Evolutionary conservation across 2,113 vertebrate species (phyloP).

Genomic region (Morone saxatilis): DNA sequence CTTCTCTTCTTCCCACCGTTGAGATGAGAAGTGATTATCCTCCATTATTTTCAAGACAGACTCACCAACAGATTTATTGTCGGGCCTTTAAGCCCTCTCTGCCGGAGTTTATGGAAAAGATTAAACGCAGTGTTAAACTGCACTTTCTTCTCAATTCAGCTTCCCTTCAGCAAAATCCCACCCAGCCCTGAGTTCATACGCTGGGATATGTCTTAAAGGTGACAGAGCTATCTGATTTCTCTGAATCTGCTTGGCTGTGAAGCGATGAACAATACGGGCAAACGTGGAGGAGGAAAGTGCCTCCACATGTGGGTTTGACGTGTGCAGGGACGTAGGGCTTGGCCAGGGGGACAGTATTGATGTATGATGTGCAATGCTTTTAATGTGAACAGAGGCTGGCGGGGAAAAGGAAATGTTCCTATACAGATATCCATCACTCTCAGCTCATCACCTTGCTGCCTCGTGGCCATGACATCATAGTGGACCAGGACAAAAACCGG

Average conservation of each 20-base stretch:
- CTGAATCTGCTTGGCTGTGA: constrained; percentile 51
- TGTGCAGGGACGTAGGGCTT: constrained; percentile 33
- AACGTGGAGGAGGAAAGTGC: constrained; percentile 52
- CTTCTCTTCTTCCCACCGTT: constrained; percentile 39
- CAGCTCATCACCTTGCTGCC: constrained; percentile 82
- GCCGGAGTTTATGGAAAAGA: constrained; percentile 68
- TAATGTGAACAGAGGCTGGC: constrained; percentile 82
- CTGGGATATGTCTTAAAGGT: constrained; percentile 36
- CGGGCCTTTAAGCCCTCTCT: constrained; percentile 60
- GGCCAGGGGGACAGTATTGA: constrained; percentile 72
- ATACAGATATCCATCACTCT: constrained; percentile 86
- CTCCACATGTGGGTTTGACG: constrained; percentile 74
- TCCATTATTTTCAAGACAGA: constrained; percentile 64
- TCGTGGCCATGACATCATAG: constrained; percentile 79
- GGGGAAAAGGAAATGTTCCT: constrained; percentile 83
- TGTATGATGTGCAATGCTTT: constrained; percentile 81
- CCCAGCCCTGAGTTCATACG: constrained; percentile 7
- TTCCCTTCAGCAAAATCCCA: constrained; percentile 45
- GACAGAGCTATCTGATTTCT: constrained; percentile 38
- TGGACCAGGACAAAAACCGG: constrained; percentile 50
- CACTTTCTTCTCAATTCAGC: constrained; percentile 62
- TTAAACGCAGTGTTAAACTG: constrained; percentile 69
- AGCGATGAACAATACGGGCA: constrained; percentile 16
- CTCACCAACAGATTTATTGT: constrained; percentile 78
- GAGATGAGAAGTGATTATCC: constrained; percentile 59